A percentile compares a stretch with the other conserved stretches of the same genome.
Conservation (phyloP, 2,888 invertebrate genomes). For the Drosophila quinaria region DNA sequence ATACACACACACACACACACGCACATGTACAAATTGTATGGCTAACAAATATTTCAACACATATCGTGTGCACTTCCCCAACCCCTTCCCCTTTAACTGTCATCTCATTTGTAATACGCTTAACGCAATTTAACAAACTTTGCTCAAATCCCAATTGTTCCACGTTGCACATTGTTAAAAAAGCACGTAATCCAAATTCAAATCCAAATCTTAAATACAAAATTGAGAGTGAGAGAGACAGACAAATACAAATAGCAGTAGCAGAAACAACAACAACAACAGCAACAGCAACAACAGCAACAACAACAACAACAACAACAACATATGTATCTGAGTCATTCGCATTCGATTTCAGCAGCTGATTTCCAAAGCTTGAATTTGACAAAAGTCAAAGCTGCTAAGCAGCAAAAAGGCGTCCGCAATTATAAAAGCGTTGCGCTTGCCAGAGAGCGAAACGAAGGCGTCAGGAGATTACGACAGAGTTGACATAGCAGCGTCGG, state of each 20-base stretch:
- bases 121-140: constrained; percentile 43
- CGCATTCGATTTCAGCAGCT: constrained; percentile 40
- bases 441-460: constrained; percentile 44
- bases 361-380: constrained; percentile 44
- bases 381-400: constrained; percentile 42
- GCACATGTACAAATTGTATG: constrained; percentile 3
- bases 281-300: no score
- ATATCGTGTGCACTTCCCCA: constrained; percentile 11
- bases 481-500: constrained; percentile 42
- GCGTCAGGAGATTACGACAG: constrained; percentile 69
- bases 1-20: constrained; percentile 9
- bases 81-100: background rate
- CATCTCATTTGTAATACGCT: constrained; percentile 50
- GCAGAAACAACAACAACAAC: constrained; percentile 10
- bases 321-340: constrained; percentile 48
- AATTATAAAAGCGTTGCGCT: constrained; percentile 66
- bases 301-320: constrained; percentile 8
- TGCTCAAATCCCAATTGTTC: constrained; percentile 54
- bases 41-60: constrained; percentile 34
- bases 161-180: constrained; percentile 32
- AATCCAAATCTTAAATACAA: constrained; percentile 30
- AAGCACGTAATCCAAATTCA: constrained; percentile 40
- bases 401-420: constrained; percentile 60
- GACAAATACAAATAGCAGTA: constrained; percentile 15
- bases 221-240: constrained; percentile 3